These are phyloP conservation scores for Dendrolimus kikuchii DNA, from an alignment of 1,140 invertebrate genomes.

Conservation along the genomic window DNA sequence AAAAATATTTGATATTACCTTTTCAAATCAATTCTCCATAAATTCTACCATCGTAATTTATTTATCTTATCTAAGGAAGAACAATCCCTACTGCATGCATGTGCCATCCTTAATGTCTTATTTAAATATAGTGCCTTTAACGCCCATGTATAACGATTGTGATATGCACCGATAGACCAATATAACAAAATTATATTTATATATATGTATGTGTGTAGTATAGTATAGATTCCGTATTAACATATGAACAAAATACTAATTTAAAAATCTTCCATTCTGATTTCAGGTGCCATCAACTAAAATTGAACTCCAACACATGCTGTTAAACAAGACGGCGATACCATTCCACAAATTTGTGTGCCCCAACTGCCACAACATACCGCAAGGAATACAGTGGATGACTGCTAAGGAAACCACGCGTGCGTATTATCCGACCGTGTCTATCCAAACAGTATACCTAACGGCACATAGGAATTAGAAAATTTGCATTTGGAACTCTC, in stretches of 20 bases:
- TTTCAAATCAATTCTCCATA: too few relatives aligned
- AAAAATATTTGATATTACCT: too few relatives aligned
- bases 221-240: too few relatives aligned
- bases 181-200: too few relatives aligned
- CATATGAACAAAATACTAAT: not conserved
- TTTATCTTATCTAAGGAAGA: too few relatives aligned
- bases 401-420: constrained; percentile 77
- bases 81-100: too few relatives aligned
- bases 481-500: not conserved
- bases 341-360: constrained; percentile 94
- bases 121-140: too few relatives aligned
- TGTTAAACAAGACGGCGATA: constrained; percentile 84
- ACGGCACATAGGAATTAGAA: not conserved
- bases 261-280: constrained; percentile 4
- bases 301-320: constrained; percentile 81
- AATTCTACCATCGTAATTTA: too few relatives aligned
- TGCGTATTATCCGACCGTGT: constrained; percentile 19
- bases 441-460: not conserved
- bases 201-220: too few relatives aligned
- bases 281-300: constrained; percentile 81
- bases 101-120: too few relatives aligned
- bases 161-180: too few relatives aligned
- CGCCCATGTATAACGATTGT: too few relatives aligned
- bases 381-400: constrained; percentile 88
- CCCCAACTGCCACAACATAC: constrained; percentile 90